These are phyloP conservation scores for Chiridota heheva DNA, from an alignment of 35 echinoderm and acorn worm species.

Conservation along the genomic window DNA sequence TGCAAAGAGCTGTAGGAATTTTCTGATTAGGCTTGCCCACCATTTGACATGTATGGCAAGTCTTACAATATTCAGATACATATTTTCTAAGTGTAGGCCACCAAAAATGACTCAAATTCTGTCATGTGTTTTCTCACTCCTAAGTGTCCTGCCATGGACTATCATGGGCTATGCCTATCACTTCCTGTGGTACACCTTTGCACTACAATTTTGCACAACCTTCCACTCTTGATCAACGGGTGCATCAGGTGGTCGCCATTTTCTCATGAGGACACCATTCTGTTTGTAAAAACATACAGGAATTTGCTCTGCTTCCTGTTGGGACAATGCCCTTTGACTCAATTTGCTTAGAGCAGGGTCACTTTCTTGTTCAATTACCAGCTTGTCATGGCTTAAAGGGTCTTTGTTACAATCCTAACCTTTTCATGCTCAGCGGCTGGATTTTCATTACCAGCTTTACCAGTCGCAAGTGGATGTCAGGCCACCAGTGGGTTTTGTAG, in stretches of 20 bases:
- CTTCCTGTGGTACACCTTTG: slow-evolving; percentile 34
- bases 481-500: too few relatives aligned
- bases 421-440: too few relatives aligned
- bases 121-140: slow-evolving; percentile 55
- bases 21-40: slow-evolving; percentile 81
- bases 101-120: slow-evolving; percentile 56
- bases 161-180: slow-evolving; percentile 61
- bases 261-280: slow-evolving; percentile 52
- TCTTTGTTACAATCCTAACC: too few relatives aligned
- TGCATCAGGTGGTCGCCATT: slow-evolving; percentile 58
- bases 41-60: slow-evolving; percentile 65
- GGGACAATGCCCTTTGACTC: too few relatives aligned
- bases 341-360: too few relatives aligned
- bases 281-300: slow-evolving; percentile 48
- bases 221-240: slow-evolving; percentile 41
- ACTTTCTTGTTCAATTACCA: too few relatives aligned
- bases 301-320: not conserved
- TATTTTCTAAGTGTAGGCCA: slow-evolving; percentile 47
- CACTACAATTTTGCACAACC: slow-evolving; percentile 45
- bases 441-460: too few relatives aligned
- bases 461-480: too few relatives aligned
- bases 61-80: slow-evolving; percentile 45
- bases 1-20: slow-evolving; percentile 58
- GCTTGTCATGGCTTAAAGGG: too few relatives aligned
- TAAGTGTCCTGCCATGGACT: slow-evolving; percentile 47